Percentiles rank a stretch among this genome's conserved stretches.
phyloP scores from a whole-genome alignment of 2,113 vertebrate genomes.

The Naja naja region DNA sequence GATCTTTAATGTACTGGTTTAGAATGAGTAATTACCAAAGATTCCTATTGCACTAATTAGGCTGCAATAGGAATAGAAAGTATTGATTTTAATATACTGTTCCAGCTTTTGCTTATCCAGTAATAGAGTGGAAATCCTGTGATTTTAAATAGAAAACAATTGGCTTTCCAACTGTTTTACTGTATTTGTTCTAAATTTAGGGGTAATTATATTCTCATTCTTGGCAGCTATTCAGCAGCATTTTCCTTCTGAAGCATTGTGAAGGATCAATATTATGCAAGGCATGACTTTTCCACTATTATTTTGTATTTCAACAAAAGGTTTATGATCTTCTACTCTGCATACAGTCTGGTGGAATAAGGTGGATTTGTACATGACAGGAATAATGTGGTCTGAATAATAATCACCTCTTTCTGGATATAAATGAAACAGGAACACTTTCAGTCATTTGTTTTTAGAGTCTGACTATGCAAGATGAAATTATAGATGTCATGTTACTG shows the following conservation, averaged over 20 bases:
- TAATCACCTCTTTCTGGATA: not conserved
- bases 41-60: not conserved
- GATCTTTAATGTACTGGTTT: not conserved
- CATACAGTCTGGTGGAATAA: not conserved
- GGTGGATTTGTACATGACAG: not conserved
- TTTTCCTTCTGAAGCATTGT: constrained; percentile 9
- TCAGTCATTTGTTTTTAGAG: fast-evolving
- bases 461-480: not conserved
- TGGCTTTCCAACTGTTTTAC: constrained; percentile 29
- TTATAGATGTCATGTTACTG: not conserved
- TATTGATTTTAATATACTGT: constrained; percentile 17
- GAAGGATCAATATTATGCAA: constrained; percentile 29
- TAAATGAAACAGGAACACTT: not conserved
- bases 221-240: not conserved
- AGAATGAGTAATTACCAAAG: constrained; percentile 1
- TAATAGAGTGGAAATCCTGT: constrained; percentile 40
- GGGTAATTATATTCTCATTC: constrained; percentile 34
- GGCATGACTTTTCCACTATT: not conserved
- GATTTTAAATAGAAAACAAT: constrained; percentile 56
- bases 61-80: not conserved
- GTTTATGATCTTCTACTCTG: not conserved
- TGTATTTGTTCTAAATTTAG: constrained; percentile 45
- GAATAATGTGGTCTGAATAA: not conserved
- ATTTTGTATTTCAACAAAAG: not conserved
- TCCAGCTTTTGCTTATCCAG: constrained; percentile 10